Conservation (phyloP, 1,140 invertebrate species). For the Bombus affinis region DNA sequence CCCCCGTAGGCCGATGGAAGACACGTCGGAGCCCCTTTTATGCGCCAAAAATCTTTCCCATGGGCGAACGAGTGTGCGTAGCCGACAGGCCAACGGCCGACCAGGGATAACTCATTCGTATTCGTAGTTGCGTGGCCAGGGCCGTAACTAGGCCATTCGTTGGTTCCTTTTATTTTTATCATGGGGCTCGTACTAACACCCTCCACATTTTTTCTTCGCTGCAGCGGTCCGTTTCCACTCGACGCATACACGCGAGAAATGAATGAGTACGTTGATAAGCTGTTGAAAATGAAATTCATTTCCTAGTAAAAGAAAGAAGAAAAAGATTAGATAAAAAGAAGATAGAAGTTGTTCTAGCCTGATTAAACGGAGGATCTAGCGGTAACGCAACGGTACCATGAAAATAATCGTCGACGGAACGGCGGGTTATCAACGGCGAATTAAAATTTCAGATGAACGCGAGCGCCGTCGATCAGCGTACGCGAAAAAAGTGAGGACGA, state of each 20-base stretch:
- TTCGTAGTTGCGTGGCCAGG: slow-evolving; percentile 56
- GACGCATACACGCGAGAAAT: neutral
- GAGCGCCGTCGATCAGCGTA: neutral
- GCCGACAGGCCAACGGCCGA: slow-evolving; percentile 41
- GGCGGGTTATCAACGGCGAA: slow-evolving; percentile 3
- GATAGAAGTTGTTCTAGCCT: neutral
- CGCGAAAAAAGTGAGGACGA: neutral
- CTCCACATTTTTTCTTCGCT: neutral
- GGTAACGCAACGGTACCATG: neutral
- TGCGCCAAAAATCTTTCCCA: slow-evolving; percentile 70
- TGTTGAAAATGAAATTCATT: neutral
- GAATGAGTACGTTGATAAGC: neutral
- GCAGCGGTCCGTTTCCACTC: neutral
- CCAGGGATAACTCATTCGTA: slow-evolving; percentile 62
- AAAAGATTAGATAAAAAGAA: no score
- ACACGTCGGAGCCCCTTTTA: slow-evolving; percentile 58
- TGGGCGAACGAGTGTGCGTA: slow-evolving; percentile 58
- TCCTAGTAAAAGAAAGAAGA: neutral
- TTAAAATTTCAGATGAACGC: slow-evolving; percentile 35
- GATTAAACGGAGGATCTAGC: neutral
- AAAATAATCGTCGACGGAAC: slow-evolving; percentile 11
- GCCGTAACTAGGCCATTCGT: slow-evolving; percentile 53
- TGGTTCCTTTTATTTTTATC: slow-evolving; percentile 37
- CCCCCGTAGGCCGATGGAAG: slow-evolving; percentile 41
- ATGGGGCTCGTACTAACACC: neutral